These are phyloP conservation scores for Drosophila mimica DNA, from an alignment of 2,888 invertebrate genomes.

Conservation along the genomic window DNA sequence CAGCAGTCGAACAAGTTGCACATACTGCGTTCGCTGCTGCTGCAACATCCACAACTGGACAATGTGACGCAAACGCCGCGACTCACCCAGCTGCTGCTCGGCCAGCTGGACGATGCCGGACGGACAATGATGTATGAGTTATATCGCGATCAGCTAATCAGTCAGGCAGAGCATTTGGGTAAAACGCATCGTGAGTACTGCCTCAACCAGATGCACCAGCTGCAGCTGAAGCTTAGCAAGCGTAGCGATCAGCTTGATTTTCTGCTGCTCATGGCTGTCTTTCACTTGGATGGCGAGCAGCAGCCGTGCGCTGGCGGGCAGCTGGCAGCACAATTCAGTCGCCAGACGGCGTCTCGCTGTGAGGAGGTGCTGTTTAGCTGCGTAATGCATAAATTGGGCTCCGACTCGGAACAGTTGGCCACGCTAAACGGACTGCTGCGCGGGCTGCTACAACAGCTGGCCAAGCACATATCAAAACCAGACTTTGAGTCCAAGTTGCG, in stretches of 20 bases:
- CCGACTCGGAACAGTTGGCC: neutral
- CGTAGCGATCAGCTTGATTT: slow-evolving; percentile 26
- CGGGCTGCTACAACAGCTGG: slow-evolving; percentile 9
- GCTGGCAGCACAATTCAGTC: slow-evolving; percentile 51
- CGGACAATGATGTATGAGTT: slow-evolving; percentile 30
- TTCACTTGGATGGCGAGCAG: slow-evolving; percentile 36
- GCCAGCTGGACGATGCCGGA: slow-evolving; percentile 5
- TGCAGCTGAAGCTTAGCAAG: slow-evolving; percentile 27
- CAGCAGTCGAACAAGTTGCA: slow-evolving; percentile 31
- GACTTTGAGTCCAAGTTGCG: slow-evolving; percentile 36
- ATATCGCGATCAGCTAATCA: slow-evolving; percentile 22
- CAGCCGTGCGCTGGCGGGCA: slow-evolving; percentile 35
- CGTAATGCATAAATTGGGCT: slow-evolving; percentile 32
- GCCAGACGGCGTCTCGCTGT: slow-evolving; percentile 37
- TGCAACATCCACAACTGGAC: slow-evolving; percentile 31
- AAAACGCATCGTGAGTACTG: slow-evolving; percentile 38
- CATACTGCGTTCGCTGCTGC: slow-evolving; percentile 32
- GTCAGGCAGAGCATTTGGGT: slow-evolving; percentile 6
- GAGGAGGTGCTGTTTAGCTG: slow-evolving; percentile 50
- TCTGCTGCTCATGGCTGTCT: slow-evolving; percentile 28
- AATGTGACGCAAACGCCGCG: slow-evolving; percentile 26
- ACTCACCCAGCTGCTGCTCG: slow-evolving; percentile 30
- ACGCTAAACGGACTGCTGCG: slow-evolving; percentile 18
- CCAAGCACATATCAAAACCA: slow-evolving; percentile 14
- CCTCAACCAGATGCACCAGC: slow-evolving; percentile 48